Evolutionary conservation across 2,888 invertebrate genomes (phyloP).

Genomic region (Caenorhabditis drosophilae): DNA sequence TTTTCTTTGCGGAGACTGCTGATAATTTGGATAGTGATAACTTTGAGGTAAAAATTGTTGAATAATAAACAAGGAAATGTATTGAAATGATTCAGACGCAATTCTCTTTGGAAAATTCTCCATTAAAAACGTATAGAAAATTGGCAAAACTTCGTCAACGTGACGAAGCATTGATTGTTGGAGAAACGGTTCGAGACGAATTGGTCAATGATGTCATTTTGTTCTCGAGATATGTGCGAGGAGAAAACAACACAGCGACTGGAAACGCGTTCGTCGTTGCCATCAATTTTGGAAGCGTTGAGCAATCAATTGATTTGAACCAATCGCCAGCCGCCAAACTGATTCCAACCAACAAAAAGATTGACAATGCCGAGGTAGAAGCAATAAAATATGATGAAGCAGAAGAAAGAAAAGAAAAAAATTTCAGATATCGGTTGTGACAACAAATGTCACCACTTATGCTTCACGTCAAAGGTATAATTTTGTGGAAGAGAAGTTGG

Average conservation of each 20-base stretch:
- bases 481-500: conserved; percentile 18
- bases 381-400: not conserved
- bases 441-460: conserved; percentile 39
- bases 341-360: conserved; percentile 33
- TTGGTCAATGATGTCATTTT: conserved; percentile 40
- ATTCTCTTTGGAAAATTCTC: conserved; percentile 38
- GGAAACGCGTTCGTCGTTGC: conserved; percentile 39
- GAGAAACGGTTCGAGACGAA: conserved; percentile 41
- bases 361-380: conserved; percentile 36
- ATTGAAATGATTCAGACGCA: conserved; percentile 50
- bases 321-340: conserved; percentile 9
- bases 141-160: conserved; percentile 57
- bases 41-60: too few species aligned
- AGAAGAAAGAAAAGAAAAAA: not conserved
- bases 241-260: conserved; percentile 29
- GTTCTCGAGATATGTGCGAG: conserved; percentile 40
- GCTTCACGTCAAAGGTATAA: conserved; percentile 33
- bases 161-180: conserved; percentile 54
- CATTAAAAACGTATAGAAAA: conserved; percentile 51
- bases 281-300: conserved; percentile 47
- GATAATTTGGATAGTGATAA: conserved; percentile 38
- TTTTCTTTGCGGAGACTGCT: conserved; percentile 49
- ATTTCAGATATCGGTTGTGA: conserved; percentile 41
- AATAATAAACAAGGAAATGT: too few species aligned
- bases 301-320: conserved; percentile 21